These are phyloP conservation scores for Etheostoma cragini DNA, from an alignment of 2,113 vertebrate genomes.

Conservation along the genomic window DNA sequence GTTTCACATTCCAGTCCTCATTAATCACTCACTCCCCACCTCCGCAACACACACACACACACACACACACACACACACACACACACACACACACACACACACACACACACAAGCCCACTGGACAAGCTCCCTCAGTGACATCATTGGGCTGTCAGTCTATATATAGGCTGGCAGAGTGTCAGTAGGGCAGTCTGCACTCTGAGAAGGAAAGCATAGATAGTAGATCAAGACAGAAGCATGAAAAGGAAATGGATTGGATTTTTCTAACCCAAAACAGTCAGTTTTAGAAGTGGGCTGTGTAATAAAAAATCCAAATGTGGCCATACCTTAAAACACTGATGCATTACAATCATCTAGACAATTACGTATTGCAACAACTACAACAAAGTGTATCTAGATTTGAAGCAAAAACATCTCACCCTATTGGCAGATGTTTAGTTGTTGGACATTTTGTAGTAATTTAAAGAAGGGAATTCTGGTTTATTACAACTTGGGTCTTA, in stretches of 20 bases:
- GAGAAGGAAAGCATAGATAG: constrained; percentile 9
- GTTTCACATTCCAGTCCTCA: constrained; percentile 76
- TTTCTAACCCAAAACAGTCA: neutral
- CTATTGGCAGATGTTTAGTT: neutral
- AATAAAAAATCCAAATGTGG: neutral
- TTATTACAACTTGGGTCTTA: neutral
- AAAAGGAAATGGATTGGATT: neutral
- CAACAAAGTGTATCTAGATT: neutral
- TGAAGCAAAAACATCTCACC: neutral
- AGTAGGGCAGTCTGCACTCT: constrained; percentile 40
- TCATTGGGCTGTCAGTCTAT: constrained; percentile 89
- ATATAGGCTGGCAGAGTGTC: constrained; percentile 79
- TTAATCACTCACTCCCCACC: constrained; percentile 78
- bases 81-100: constrained; percentile 21
- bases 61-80: constrained; percentile 36
- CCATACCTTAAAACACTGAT: neutral
- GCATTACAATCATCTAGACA: neutral
- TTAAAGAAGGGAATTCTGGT: neutral
- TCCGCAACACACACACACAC: constrained; percentile 23
- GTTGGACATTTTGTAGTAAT: neutral
- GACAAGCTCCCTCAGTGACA: constrained; percentile 87
- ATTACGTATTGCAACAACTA: neutral
- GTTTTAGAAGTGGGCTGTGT: neutral
- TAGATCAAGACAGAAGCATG: neutral
- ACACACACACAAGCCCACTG: constrained; percentile 32